These are phyloP conservation scores for Dasypogon diadema DNA, from an alignment of 2,888 invertebrate species.

Conservation along the genomic window DNA sequence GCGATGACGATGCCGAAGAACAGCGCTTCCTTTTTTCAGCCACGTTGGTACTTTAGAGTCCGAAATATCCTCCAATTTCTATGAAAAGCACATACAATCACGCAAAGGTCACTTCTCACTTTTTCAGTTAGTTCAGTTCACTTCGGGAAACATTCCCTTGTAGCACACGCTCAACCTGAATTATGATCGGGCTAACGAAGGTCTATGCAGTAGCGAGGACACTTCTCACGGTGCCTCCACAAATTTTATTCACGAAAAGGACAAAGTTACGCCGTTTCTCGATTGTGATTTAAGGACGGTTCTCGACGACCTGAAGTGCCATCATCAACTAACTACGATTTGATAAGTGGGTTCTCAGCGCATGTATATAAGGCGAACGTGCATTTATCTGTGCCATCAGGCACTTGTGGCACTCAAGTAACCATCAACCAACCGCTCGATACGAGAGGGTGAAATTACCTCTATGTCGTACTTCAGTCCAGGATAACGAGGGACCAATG, in stretches of 20 bases:
- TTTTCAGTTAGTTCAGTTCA: neutral
- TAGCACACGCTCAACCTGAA: neutral
- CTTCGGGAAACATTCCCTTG: neutral
- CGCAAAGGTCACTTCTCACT: conserved; percentile 10
- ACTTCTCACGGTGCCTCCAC: conserved; percentile 21
- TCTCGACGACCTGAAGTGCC: conserved; percentile 67
- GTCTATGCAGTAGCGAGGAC: conserved; percentile 7
- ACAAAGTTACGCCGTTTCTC: conserved; percentile 37
- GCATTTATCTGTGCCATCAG: conserved; percentile 52
- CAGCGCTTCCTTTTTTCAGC: conserved; percentile 67
- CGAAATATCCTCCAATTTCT: neutral
- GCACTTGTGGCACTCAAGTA: conserved; percentile 46
- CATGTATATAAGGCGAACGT: conserved; percentile 49
- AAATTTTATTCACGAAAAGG: conserved; percentile 19
- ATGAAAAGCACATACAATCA: conserved; percentile 1
- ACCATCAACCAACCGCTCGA: conserved; percentile 52
- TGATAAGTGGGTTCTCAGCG: conserved; percentile 55
- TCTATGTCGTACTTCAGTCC: conserved; percentile 44
- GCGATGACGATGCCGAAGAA: conserved; percentile 65
- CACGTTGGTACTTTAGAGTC: conserved; percentile 62
- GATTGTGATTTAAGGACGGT: conserved; percentile 54
- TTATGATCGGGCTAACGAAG: conserved; percentile 4
- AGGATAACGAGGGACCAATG: conserved; percentile 56
- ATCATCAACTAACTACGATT: conserved; percentile 64
- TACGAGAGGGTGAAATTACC: conserved; percentile 42